Evolutionary conservation across 2,797 vertebrate genomes (phyloP), one percentile per base, ranked within the genome.

Genomic region (Tokudaia tokunoshimensis): DNA sequence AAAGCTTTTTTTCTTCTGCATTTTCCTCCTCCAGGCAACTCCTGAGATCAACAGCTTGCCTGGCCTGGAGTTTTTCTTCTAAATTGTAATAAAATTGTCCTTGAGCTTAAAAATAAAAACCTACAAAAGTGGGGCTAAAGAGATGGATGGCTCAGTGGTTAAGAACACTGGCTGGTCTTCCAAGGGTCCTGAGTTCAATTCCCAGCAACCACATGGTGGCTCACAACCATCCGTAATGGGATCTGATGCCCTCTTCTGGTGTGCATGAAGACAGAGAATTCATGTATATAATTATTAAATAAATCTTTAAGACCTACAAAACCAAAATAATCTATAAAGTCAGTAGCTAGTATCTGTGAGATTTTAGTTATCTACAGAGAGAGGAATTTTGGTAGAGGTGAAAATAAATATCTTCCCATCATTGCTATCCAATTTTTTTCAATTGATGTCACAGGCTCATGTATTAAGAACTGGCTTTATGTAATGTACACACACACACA

Each of bases 361-460:
- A 44, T 57, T 89, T 65, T 34, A 41, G 37, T 13, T 44, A 70
- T 37, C 50, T 89, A 14, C 8, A 31, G 19, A 24, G 44, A 74
- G 52, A 50, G 88, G 93, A 85, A 65, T 34, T 8, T 11, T 91
- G 20, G 78, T 57, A 67, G 44, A 24, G 22, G 70, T 89, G 52
- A 87, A 81, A 94, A 55, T 29, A 89, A 67, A 63, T 90, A 91
- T 57, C 41, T 95, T 72, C 44, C 44, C 55, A 84, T 34, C 50
- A 76, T 37, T 65, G 44, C 22, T 72, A 6, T 37, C 59, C 93
- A 44, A n/a, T 47, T 78, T 89, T 78, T 82, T 85, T 85, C 3
- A 87, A 50, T 37, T 72, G 34, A 26, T 87, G 8, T 55, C 34
- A 72, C 47, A 70, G 65, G 47, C 20, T 50, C 65, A 7, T 26